Conservation (phyloP, 2,797 vertebrate species). For the Chromis chromis region DNA sequence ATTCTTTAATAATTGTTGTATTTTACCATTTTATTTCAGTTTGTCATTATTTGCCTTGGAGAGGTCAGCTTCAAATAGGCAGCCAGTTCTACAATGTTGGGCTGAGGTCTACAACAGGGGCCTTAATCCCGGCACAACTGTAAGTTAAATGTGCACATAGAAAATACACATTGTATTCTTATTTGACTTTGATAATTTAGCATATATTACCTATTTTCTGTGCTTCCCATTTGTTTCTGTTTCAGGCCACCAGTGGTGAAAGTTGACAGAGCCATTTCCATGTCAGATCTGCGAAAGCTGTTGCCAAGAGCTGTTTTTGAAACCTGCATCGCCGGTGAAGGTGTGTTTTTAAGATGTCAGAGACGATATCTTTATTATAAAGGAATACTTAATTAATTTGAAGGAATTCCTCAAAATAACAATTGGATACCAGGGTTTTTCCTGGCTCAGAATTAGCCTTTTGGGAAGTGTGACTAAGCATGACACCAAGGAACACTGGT, state of each 20-base stretch:
- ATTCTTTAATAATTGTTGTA: slow-evolving; percentile 9
- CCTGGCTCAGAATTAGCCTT: too few relatives aligned
- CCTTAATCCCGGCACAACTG: slow-evolving; percentile 79
- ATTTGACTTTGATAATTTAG: neutral
- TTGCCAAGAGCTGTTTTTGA: slow-evolving; percentile 83
- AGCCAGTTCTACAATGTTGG: slow-evolving; percentile 67
- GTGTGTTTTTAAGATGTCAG: slow-evolving; percentile 56
- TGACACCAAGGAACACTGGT: too few relatives aligned
- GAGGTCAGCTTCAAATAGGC: slow-evolving; percentile 79
- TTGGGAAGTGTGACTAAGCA: too few relatives aligned
- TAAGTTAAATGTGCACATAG: slow-evolving; percentile 62
- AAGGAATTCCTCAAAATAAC: neutral
- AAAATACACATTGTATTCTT: neutral
- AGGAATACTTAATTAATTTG: neutral
- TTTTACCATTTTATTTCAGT: slow-evolving; percentile 63
- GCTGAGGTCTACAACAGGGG: slow-evolving; percentile 71
- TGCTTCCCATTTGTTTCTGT: slow-evolving; percentile 20
- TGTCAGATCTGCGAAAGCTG: slow-evolving; percentile 74
- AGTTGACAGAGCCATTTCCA: slow-evolving; percentile 71
- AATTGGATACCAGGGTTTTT: too few relatives aligned
- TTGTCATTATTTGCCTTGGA: slow-evolving; percentile 80
- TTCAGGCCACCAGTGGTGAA: slow-evolving; percentile 79
- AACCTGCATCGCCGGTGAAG: slow-evolving; percentile 79
- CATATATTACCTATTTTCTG: neutral
- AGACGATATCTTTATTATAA: neutral